These are phyloP conservation scores for Venturia canescens DNA, from an alignment of 1,140 invertebrate genomes.

Conservation along the genomic window DNA sequence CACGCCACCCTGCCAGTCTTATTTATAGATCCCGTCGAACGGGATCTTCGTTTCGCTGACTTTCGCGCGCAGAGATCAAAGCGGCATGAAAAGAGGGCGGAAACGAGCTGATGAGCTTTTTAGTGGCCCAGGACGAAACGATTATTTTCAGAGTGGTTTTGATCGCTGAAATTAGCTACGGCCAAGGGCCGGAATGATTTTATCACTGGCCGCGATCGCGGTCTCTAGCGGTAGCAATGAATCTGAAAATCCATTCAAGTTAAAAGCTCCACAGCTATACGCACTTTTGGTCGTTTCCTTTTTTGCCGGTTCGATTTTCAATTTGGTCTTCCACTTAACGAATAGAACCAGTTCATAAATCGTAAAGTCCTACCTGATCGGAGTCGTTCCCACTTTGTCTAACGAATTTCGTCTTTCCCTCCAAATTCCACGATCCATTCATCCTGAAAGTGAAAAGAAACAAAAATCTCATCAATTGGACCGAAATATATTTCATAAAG, in stretches of 20 bases:
- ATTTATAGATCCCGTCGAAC: background rate
- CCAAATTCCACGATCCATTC: background rate
- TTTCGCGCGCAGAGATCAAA: slow-evolving; percentile 35
- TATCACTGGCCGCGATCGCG: background rate
- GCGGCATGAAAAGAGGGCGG: background rate
- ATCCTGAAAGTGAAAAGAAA: background rate
- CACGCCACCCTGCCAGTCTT: too few relatives aligned
- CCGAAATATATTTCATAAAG: background rate
- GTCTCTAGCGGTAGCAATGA: background rate
- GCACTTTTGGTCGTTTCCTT: too few relatives aligned
- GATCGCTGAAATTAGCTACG: slow-evolving; percentile 1
- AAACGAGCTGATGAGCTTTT: slow-evolving; percentile 30
- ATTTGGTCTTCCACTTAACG: too few relatives aligned
- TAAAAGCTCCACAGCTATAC: background rate
- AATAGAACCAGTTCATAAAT: background rate
- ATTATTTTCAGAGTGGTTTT: slow-evolving; percentile 2
- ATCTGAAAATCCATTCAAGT: background rate
- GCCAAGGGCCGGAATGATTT: background rate
- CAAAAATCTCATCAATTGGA: background rate
- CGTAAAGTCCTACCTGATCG: background rate
- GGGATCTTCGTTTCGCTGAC: background rate
- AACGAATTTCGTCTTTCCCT: background rate
- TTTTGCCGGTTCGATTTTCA: too few relatives aligned
- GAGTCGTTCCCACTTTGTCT: background rate
- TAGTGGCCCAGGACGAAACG: slow-evolving; percentile 24